Evolutionary conservation across 2,113 vertebrate species (phyloP).

Genomic region (Ondatra zibethicus): DNA sequence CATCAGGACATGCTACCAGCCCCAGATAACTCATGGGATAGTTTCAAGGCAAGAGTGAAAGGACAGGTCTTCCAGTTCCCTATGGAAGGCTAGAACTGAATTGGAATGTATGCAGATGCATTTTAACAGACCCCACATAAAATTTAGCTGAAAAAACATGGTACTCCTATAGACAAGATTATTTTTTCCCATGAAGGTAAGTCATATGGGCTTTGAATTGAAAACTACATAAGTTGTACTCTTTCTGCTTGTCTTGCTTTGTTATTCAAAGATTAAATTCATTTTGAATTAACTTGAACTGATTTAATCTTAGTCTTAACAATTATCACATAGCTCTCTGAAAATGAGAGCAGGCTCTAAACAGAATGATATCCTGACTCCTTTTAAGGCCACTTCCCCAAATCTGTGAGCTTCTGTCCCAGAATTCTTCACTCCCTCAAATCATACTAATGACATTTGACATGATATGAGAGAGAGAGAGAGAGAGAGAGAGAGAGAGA

Average conservation of each 20-base stretch:
- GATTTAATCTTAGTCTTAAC: slow-evolving; percentile 28
- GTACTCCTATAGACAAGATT: neutral
- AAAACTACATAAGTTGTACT: slow-evolving; percentile 33
- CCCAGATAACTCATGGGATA: slow-evolving; percentile 15
- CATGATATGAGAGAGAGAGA: slow-evolving; percentile 2
- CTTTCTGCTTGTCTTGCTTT: slow-evolving; percentile 53
- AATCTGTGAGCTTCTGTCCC: slow-evolving; percentile 53
- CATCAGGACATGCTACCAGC: neutral
- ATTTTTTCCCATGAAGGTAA: slow-evolving; percentile 14
- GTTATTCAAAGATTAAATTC: slow-evolving; percentile 60
- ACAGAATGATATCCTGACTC: slow-evolving; percentile 46
- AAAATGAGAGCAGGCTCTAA: slow-evolving; percentile 47
- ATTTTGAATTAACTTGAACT: slow-evolving; percentile 64
- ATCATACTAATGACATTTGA: slow-evolving; percentile 60
- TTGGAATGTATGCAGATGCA: neutral
- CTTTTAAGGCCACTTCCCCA: slow-evolving; percentile 45
- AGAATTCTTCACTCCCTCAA: slow-evolving; percentile 54
- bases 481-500: slow-evolving; percentile 34
- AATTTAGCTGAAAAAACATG: slow-evolving; percentile 17
- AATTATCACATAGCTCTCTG: slow-evolving; percentile 51
- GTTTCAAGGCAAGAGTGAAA: slow-evolving; percentile 49
- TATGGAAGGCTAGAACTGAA: slow-evolving; percentile 13
- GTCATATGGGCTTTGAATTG: slow-evolving; percentile 30
- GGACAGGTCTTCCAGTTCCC: neutral
- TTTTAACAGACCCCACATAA: slow-evolving; percentile 16